phyloP scores from a whole-genome alignment of 2,797 vertebrate genomes.

The Hozukius guyotensis region DNA sequence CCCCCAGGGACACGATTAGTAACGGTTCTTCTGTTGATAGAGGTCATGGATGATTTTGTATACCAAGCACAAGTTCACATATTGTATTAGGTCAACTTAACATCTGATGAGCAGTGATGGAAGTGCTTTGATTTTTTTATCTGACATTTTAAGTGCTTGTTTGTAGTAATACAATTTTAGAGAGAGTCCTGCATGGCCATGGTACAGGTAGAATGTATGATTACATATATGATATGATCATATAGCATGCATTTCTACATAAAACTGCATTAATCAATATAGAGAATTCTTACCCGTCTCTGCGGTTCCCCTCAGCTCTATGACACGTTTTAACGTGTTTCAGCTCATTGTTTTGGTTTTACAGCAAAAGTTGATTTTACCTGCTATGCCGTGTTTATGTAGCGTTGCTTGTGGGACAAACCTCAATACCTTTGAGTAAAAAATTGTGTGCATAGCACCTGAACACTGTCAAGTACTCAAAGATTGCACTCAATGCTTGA shows the following conservation, averaged over 20 bases:
- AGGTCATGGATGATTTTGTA: too few relatives aligned
- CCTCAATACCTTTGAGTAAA: background rate
- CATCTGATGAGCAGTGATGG: too few relatives aligned
- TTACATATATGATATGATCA: background rate
- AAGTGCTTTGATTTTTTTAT: too few relatives aligned
- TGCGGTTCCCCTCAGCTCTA: background rate
- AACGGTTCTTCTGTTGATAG: too few relatives aligned
- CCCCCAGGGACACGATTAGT: too few relatives aligned
- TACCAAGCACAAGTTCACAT: too few relatives aligned
- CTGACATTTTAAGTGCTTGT: too few relatives aligned
- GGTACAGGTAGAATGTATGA: background rate
- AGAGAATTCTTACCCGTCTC: background rate
- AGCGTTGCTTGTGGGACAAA: accelerated
- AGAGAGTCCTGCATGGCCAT: background rate
- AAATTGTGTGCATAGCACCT: background rate
- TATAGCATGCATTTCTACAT: background rate
- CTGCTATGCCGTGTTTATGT: background rate
- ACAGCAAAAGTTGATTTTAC: background rate
- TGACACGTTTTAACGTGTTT: background rate
- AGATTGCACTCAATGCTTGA: background rate
- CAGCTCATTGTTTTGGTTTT: background rate
- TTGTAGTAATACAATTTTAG: background rate
- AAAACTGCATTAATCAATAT: background rate
- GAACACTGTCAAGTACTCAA: background rate
- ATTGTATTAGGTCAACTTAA: too few relatives aligned